phyloP scores from a whole-genome alignment of 2,888 invertebrate species.

The Caenorhabditis imperialis region DNA sequence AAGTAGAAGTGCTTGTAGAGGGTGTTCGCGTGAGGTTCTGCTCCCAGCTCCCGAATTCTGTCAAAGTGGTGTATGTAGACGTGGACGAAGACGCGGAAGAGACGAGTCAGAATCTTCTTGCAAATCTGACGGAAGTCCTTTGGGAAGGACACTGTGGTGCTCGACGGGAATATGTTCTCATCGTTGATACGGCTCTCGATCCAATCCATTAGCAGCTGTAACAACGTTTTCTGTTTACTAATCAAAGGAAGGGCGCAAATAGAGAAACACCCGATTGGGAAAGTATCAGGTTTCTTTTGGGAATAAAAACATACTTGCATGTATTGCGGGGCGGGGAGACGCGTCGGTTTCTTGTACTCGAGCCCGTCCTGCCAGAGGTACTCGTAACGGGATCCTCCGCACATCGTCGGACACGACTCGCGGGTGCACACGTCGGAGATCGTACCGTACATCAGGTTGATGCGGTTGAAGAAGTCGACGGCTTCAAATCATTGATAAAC shows the following conservation, averaged over 20 bases:
- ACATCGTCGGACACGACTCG: constrained; percentile 90
- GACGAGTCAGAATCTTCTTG: constrained; percentile 89
- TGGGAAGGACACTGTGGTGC: constrained; percentile 86
- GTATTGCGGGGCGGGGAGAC: constrained; percentile 88
- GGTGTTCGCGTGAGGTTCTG: constrained; percentile 92
- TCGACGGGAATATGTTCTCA: constrained; percentile 84
- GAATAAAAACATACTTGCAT: constrained; percentile 80
- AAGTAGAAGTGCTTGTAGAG: constrained; percentile 95
- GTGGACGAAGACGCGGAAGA: constrained; percentile 92
- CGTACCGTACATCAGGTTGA: constrained; percentile 92
- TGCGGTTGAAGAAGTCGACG: constrained; percentile 93
- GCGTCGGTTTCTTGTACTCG: constrained; percentile 84
- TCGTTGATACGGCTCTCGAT: constrained; percentile 91
- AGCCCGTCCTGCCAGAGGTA: constrained; percentile 92
- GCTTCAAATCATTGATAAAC: too few species aligned
- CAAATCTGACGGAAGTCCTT: constrained; percentile 87
- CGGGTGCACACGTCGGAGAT: constrained; percentile 87
- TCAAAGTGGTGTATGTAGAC: constrained; percentile 96
- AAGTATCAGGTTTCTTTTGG: constrained; percentile 19
- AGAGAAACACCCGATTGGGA: not conserved
- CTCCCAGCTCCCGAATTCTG: constrained; percentile 88
- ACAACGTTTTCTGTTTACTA: constrained; percentile 26
- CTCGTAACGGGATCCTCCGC: constrained; percentile 89
- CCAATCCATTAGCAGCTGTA: constrained; percentile 83
- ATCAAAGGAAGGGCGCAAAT: constrained; percentile 37